A percentile compares a stretch with the other conserved stretches of the same genome.
Evolutionary conservation across 2,113 vertebrate species (phyloP).

Genomic region (Brevimyrus niger): DNA sequence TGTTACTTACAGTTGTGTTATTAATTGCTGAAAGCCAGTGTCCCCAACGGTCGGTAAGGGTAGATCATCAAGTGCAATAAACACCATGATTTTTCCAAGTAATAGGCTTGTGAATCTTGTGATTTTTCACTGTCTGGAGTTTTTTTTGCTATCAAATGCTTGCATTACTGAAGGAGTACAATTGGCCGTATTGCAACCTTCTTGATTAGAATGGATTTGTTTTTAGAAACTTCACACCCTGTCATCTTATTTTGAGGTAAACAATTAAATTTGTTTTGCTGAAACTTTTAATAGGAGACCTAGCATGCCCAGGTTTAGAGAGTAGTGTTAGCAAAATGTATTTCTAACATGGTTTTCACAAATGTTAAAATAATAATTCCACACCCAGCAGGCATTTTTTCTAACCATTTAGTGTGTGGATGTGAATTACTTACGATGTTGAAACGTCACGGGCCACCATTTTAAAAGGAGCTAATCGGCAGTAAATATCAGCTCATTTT

Average conservation of each 20-base stretch:
- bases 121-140: not conserved
- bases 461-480: no score
- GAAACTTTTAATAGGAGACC: not conserved
- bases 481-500: not conserved
- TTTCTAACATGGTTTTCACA: not conserved
- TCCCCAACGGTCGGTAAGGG: no score
- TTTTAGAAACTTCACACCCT: not conserved
- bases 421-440: no score
- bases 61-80: no score
- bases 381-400: no score
- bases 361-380: not conserved
- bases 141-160: not conserved
- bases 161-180: not conserved
- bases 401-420: no score
- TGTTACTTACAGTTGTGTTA: no score
- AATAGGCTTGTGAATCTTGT: no score
- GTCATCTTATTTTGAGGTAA: not conserved
- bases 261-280: not conserved
- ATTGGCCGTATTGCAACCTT: not conserved
- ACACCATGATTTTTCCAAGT: no score
- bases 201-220: not conserved
- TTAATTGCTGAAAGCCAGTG: no score
- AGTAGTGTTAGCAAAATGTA: not conserved
- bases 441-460: not conserved
- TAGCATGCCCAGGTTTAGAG: not conserved